Conservation (phyloP, 2,888 invertebrate genomes). For the Sphinx pinastri region DNA sequence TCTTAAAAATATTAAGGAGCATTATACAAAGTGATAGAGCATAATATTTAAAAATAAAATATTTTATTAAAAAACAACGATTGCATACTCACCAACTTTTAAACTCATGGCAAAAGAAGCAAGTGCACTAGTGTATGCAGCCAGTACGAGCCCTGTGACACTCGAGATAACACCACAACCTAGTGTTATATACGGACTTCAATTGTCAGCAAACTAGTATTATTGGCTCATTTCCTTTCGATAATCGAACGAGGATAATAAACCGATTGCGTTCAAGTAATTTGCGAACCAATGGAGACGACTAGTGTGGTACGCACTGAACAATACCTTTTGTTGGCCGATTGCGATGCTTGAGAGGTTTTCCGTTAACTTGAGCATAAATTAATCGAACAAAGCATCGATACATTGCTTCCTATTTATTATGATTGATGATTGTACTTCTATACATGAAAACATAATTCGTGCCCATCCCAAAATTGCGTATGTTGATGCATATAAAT, state of each 20-base stretch:
- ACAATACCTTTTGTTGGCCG: slow-evolving; percentile 31
- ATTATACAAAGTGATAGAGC: too few species aligned
- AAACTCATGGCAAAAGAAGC: slow-evolving; percentile 3
- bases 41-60: neutral
- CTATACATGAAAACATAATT: neutral
- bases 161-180: slow-evolving; percentile 20
- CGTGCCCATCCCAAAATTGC: too few species aligned
- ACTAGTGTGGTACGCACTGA: slow-evolving; percentile 3
- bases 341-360: slow-evolving; percentile 24
- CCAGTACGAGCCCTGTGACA: neutral
- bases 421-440: neutral
- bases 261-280: slow-evolving; percentile 33
- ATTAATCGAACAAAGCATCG: slow-evolving; percentile 25
- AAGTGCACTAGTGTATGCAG: neutral
- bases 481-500: too few species aligned
- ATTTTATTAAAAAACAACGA: neutral
- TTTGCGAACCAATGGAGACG: neutral
- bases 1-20: too few species aligned
- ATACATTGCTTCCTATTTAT: slow-evolving; percentile 5
- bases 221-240: slow-evolving; percentile 58
- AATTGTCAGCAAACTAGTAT: slow-evolving; percentile 38
- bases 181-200: slow-evolving; percentile 50
- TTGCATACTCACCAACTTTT: slow-evolving; percentile 55
- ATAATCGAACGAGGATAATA: slow-evolving; percentile 56
- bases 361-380: slow-evolving; percentile 29